These are phyloP conservation scores for Cryptocheilus praepositus DNA, from an alignment of 2,888 invertebrate genomes.

Conservation along the genomic window DNA sequence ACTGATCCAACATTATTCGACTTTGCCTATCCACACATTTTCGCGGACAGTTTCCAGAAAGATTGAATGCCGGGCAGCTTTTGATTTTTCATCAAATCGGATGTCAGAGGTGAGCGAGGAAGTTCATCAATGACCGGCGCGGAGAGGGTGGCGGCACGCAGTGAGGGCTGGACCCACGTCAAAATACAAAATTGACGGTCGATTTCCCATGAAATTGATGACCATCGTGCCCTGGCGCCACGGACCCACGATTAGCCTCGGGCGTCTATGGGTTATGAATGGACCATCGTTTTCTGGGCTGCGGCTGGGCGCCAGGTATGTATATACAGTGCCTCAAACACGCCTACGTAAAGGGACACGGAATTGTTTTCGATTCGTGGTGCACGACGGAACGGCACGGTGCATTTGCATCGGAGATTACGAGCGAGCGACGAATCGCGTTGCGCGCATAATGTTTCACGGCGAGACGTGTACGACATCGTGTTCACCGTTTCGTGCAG, in stretches of 20 bases:
- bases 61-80: too few species aligned
- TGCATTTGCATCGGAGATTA: too few species aligned
- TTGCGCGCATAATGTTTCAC: too few species aligned
- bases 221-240: conserved; percentile 60
- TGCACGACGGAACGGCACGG: too few species aligned
- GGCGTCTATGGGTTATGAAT: conserved; percentile 64
- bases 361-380: too few species aligned
- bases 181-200: conserved; percentile 71
- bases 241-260: conserved; percentile 55
- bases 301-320: conserved; percentile 38
- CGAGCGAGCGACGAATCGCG: too few species aligned
- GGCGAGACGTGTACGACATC: too few species aligned
- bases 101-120: conserved; percentile 16
- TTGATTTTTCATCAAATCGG: neutral
- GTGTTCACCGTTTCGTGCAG: too few species aligned
- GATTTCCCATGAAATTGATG: conserved; percentile 73
- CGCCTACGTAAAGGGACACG: neutral
- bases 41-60: too few species aligned
- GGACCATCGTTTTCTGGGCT: conserved; percentile 54
- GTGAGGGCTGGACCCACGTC: conserved; percentile 55
- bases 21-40: too few species aligned
- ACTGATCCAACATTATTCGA: too few species aligned
- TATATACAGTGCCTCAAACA: conserved; percentile 8
- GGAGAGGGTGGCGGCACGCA: conserved; percentile 10
- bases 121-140: conserved; percentile 29